phyloP scores from a whole-genome alignment of 1,140 invertebrate genomes.

The Brachionus paranguensis region DNA sequence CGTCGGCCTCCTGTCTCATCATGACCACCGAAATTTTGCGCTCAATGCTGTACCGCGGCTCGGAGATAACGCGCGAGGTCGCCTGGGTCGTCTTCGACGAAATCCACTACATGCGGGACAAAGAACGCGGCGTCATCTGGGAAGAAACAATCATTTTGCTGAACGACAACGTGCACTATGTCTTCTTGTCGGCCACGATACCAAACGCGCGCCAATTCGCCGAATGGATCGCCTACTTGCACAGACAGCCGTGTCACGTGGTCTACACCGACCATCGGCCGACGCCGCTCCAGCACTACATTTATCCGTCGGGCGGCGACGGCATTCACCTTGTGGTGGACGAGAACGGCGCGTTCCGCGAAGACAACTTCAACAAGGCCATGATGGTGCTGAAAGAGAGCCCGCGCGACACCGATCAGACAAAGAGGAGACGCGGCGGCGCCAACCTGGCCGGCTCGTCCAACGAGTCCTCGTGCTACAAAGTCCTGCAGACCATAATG shows the following conservation, averaged over 20 bases:
- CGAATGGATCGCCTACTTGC: constrained; percentile 94
- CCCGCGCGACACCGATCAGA: constrained; percentile 38
- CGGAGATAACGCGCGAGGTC: constrained; percentile 92
- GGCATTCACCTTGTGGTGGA: constrained; percentile 92
- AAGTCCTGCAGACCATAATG: constrained; percentile 98
- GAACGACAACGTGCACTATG: constrained; percentile 95
- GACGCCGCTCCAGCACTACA: constrained; percentile 93
- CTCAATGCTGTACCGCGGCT: constrained; percentile 96
- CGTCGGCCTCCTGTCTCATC: constrained; percentile 89
- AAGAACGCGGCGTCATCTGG: constrained; percentile 96
- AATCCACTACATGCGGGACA: constrained; percentile 99
- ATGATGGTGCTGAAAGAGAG: constrained; percentile 74
- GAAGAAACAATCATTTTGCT: constrained; percentile 96
- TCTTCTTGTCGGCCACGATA: constrained; percentile 97
- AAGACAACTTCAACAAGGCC: constrained; percentile 93
- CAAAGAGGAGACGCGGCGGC: constrained; percentile 55
- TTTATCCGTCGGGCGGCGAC: constrained; percentile 88
- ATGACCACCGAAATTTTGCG: constrained; percentile 99
- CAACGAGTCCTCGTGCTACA: constrained; percentile 76
- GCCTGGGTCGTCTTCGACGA: constrained; percentile 99
- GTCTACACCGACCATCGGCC: constrained; percentile 97
- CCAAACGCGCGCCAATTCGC: constrained; percentile 95
- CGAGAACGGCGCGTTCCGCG: constrained; percentile 85
- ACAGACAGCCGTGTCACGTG: constrained; percentile 89
- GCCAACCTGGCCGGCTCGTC: constrained; percentile 59